Conservation (phyloP, 2,797 vertebrate species). For the Karalla daura region DNA sequence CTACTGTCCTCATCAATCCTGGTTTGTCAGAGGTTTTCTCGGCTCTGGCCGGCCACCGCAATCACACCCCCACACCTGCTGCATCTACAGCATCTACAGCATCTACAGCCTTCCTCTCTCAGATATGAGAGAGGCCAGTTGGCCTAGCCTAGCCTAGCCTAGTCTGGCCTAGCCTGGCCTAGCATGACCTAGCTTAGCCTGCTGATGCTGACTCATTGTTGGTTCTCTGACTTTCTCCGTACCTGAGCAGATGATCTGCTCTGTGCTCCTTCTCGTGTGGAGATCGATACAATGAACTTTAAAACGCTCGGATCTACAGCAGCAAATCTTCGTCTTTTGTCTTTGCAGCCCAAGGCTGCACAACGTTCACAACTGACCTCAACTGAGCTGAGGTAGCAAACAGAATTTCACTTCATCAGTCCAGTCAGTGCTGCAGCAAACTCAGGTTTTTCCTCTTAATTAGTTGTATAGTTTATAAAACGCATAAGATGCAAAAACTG, state of each 20-base stretch:
- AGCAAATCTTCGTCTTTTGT: constrained; percentile 13
- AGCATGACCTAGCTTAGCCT: too few species aligned
- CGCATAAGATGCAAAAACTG: too few species aligned
- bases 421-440: too few species aligned
- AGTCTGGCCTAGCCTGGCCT: too few species aligned
- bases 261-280: not conserved
- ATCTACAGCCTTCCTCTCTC: constrained; percentile 23
- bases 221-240: constrained; percentile 21
- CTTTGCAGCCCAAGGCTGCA: not conserved
- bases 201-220: too few species aligned
- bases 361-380: not conserved
- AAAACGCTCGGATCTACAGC: too few species aligned
- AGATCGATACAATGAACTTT: constrained; percentile 24
- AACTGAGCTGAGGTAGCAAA: too few species aligned
- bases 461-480: too few species aligned
- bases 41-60: constrained; percentile 43
- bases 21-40: constrained; percentile 51
- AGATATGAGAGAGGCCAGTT: too few species aligned
- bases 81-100: constrained; percentile 52
- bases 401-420: too few species aligned
- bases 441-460: too few species aligned
- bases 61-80: constrained; percentile 63
- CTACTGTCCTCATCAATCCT: constrained; percentile 71
- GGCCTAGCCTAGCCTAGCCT: too few species aligned
- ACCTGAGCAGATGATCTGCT: constrained; percentile 6